Evolutionary conservation across 2,888 invertebrate species (phyloP).

Genomic region (Andrena bucephala): DNA sequence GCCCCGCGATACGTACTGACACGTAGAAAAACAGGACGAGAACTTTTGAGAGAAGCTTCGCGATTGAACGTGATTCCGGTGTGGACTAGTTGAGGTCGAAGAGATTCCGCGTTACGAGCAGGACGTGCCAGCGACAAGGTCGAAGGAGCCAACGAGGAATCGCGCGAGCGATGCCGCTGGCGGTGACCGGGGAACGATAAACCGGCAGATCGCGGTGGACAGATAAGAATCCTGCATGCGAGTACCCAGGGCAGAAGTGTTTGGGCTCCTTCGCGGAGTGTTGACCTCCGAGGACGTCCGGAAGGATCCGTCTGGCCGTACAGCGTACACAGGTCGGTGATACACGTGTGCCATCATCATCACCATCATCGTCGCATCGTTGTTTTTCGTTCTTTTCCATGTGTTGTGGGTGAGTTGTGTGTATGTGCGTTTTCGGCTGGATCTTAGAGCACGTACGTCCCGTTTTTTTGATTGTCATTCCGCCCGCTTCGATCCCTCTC

Average conservation of each 20-base stretch:
- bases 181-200: conserved; percentile 58
- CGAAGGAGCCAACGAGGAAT: conserved; percentile 8
- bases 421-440: conserved; percentile 38
- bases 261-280: conserved; percentile 78
- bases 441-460: conserved; percentile 42
- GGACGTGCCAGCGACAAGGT: not conserved
- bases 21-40: not conserved
- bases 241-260: conserved; percentile 78
- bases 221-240: conserved; percentile 77
- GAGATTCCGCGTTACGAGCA: not conserved
- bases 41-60: not conserved
- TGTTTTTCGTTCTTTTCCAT: conserved; percentile 49
- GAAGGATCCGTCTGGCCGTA: conserved; percentile 74
- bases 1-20: conserved; percentile 23
- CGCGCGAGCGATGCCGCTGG: conserved; percentile 49
- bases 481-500: not conserved
- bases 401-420: conserved; percentile 65
- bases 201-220: conserved; percentile 13
- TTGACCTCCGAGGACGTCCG: conserved; percentile 74
- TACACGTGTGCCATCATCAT: conserved; percentile 64
- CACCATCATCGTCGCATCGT: conserved; percentile 46
- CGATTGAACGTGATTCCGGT: not conserved
- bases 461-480: conserved; percentile 7
- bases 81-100: conserved; percentile 9
- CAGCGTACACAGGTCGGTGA: conserved; percentile 79